Base-by-base conservation (phyloP, 2,888 invertebrate genomes). In the Pseudococcus viburni region DNA sequence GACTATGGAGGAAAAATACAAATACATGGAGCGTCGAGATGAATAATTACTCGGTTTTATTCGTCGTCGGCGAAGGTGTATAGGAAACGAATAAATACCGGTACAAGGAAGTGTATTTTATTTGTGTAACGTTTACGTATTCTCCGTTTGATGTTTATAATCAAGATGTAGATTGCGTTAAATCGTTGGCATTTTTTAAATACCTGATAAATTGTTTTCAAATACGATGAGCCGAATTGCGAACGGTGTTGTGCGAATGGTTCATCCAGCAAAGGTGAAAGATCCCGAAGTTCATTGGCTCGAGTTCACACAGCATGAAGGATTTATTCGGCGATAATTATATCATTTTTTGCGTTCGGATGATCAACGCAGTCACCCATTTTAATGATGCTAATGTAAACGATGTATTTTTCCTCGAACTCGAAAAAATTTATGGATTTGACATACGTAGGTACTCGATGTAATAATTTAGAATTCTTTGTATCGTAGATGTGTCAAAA, bases 211-310 rank as follows among this genome's bases (percentile, higher is more conserved):
- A 73, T 73, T 73, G 26, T 33, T 73, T 73, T 22, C 11, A 33
- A 26, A 73, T 26, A 59, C 59, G 19, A 59, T 9, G 19, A 59
- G 59, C 19, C n/a, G 7, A 59, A 19, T 19, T 19, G n/a, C 26
- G 26, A 33, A 33, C 26, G 26, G 26, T 33, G 26, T 33, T 33
- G 26, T 19, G 19, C 59, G 26, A 15, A 12, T 73, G 33, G 2
- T 73, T 73, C 12, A 15, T 73, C 15, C 33, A 26, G 68, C 33
- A 73, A 46, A 80, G 80, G 73, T 80, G 42, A 80, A 46, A 80
- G n/a, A 80, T 42, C 77, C 12, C 80, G 33, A 80, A 80, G 80
- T 80, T 80, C 80, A n/a, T 80, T 80, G 80, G 80, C 80, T 42
- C n/a, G 42, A 9, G 80, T n/a, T 46, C 42, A 42, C 33, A n/a